Percentiles rank a stretch among this genome's conserved stretches.
These are phyloP conservation scores for Pangasius larnaudii DNA, from an alignment of 2,797 vertebrate genomes.

Conservation along the genomic window DNA sequence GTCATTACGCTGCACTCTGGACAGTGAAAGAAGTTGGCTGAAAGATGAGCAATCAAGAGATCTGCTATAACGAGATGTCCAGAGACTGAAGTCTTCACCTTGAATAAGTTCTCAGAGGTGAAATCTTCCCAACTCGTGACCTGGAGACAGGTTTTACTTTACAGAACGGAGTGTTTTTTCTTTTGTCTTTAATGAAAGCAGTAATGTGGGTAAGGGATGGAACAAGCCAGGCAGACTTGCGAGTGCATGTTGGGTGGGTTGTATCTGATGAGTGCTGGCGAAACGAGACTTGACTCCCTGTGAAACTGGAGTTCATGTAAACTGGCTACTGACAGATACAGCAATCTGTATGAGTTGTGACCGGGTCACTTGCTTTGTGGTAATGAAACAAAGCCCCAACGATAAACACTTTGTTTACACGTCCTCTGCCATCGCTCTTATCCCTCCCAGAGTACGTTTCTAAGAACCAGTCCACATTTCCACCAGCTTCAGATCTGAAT, in stretches of 20 bases:
- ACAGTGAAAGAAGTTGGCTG: neutral
- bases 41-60: neutral
- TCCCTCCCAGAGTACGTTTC: neutral
- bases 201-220: slow-evolving; percentile 38
- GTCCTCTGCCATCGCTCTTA: neutral
- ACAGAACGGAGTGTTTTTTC: neutral
- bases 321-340: slow-evolving; percentile 63
- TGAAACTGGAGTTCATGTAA: slow-evolving; percentile 61
- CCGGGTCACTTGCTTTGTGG: slow-evolving; percentile 50
- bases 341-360: slow-evolving; percentile 52
- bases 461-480: neutral
- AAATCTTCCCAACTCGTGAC: neutral
- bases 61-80: neutral
- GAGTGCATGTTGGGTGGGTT: neutral
- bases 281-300: slow-evolving; percentile 62
- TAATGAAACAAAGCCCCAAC: slow-evolving; percentile 46
- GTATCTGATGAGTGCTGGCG: slow-evolving; percentile 56
- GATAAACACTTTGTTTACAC: slow-evolving; percentile 44
- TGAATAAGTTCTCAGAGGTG: neutral
- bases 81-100: neutral
- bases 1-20: neutral
- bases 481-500: neutral
- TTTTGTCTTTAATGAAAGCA: neutral
- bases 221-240: slow-evolving; percentile 39
- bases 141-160: slow-evolving; percentile 1